Base-by-base conservation (phyloP, 2,797 vertebrate species). In the Pagetopsis macropterus region DNA sequence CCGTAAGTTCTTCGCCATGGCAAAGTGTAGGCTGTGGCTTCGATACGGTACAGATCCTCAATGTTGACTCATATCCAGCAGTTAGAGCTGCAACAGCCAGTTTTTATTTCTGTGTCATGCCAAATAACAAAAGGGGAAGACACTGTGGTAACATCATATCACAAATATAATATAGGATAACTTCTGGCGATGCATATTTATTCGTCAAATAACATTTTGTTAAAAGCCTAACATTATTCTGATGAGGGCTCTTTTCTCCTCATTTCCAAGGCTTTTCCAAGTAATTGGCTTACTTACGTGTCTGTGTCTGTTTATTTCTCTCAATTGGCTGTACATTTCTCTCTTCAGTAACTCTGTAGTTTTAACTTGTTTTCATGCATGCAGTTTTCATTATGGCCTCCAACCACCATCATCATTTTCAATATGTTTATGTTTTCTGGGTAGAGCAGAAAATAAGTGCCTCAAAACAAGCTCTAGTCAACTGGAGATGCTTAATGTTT, bases 401-500 rank as follows among this genome's bases (percentile, higher is more conserved):
- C 56, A 17, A 55, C 49, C 62, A 68, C 75, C 37, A 7, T 61
- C 64, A 71, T 77, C 6, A 58, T 83, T 75, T 79, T 75, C 65
- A 78, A 27, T 63, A 71, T 78, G 61, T 55, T 21, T 63, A 43
- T 75, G 19, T 83, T 64, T 84, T 87, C 51, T 9, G 37, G 69
- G 81, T 43, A 77, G 57, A 84, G 64, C 65, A 19, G 72, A 59
- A 3, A 37, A 52, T 70, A 85, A 84, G 75, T 78, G 67, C 65
- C 76, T 90, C 87, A 90, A 89, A 89, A 82, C 67, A 85, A 88
- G 79, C 82, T 75, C 14, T 63, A 89, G 81, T 87, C 84, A 85
- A 85, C 89, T 83, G 78, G 74, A 82, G 83, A 91, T 83, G 83
- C 84, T 86, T 86, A 9, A n/a, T 90, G 90, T 91, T 91, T 93